Conservation (phyloP, 2,113 vertebrate genomes). For the Zingel zingel region DNA sequence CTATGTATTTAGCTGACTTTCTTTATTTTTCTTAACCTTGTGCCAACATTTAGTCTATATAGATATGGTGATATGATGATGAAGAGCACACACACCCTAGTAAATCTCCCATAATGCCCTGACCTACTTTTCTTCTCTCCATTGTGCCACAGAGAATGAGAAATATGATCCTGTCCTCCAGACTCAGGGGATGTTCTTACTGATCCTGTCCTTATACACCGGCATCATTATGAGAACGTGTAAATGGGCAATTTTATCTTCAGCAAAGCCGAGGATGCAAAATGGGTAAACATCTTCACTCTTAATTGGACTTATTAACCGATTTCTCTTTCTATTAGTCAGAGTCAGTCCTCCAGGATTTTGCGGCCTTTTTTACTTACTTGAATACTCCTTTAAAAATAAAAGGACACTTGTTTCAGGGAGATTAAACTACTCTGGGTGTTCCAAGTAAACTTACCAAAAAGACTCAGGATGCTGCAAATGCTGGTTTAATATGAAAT, state of each 20-base stretch:
- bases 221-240: neutral
- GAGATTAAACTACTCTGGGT: too few relatives aligned
- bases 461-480: too few relatives aligned
- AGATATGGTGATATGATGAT: too few relatives aligned
- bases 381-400: too few relatives aligned
- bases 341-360: too few relatives aligned
- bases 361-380: too few relatives aligned
- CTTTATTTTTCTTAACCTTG: neutral
- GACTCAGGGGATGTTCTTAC: neutral
- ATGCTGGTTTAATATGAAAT: too few relatives aligned
- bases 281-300: neutral
- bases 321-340: too few relatives aligned
- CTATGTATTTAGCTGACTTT: neutral
- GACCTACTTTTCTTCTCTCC: constrained; percentile 1
- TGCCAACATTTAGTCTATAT: too few relatives aligned
- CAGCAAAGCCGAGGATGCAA: neutral
- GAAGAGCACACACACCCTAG: too few relatives aligned
- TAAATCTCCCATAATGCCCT: neutral
- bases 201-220: neutral
- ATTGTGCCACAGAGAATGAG: neutral
- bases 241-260: neutral
- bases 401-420: too few relatives aligned
- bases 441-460: too few relatives aligned
- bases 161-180: neutral
- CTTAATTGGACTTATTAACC: neutral